These are phyloP conservation scores for Isoperla grammatica DNA, from an alignment of 2,888 invertebrate species.

Conservation along the genomic window DNA sequence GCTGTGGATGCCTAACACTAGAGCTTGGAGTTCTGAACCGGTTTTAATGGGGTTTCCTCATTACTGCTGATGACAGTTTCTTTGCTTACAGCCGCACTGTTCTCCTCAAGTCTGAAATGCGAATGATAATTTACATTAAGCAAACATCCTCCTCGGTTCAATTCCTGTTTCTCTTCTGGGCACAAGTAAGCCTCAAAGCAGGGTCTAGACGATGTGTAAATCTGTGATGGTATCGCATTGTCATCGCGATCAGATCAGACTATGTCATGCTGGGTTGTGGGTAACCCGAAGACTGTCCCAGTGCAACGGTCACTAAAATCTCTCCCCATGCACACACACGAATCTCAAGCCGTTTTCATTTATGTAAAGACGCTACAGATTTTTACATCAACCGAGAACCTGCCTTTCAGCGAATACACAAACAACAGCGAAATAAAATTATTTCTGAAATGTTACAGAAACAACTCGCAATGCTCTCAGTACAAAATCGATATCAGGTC, in stretches of 20 bases:
- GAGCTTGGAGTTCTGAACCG: slow-evolving; percentile 6
- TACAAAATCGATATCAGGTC: neutral
- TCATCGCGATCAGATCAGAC: neutral
- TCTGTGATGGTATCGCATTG: slow-evolving; percentile 22
- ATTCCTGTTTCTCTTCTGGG: neutral
- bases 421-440: too few relatives aligned
- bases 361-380: slow-evolving; percentile 22
- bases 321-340: slow-evolving; percentile 29
- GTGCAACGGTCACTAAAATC: slow-evolving; percentile 44
- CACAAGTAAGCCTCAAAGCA: slow-evolving; percentile 21
- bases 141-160: slow-evolving; percentile 8
- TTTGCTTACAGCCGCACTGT: slow-evolving; percentile 29
- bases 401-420: slow-evolving; percentile 24
- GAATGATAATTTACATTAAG: too few relatives aligned
- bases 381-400: slow-evolving; percentile 31
- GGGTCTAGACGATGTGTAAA: slow-evolving; percentile 28
- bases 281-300: slow-evolving; percentile 49
- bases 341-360: slow-evolving; percentile 23
- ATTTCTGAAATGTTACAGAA: too few relatives aligned
- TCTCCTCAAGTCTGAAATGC: slow-evolving; percentile 30
- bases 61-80: slow-evolving; percentile 29
- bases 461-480: neutral
- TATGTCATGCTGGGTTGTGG: slow-evolving; percentile 32
- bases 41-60: slow-evolving; percentile 30
- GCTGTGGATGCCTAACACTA: slow-evolving; percentile 4